A percentile compares a stretch with the other conserved stretches of the same genome.
Evolutionary conservation across 2,888 invertebrate species (phyloP).

Genomic region (Andrena fulva): DNA sequence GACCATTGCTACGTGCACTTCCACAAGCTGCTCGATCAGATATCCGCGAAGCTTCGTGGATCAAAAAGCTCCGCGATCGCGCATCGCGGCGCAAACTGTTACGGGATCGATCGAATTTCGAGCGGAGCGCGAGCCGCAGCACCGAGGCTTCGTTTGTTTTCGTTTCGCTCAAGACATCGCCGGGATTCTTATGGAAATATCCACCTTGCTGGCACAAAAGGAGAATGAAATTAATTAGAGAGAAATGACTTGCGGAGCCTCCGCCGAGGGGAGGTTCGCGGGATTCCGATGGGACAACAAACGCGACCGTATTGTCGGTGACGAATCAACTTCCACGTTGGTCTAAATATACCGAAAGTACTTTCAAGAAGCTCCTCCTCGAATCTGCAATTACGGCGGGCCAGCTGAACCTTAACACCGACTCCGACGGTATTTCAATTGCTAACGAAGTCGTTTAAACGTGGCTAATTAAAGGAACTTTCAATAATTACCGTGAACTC

Average conservation of each 20-base stretch:
- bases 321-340: conserved; percentile 12
- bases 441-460: conserved; percentile 54
- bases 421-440: conserved; percentile 56
- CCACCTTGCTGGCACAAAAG: too few species aligned
- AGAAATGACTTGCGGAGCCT: too few species aligned
- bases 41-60: neutral
- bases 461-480: conserved; percentile 56
- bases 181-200: too few species aligned
- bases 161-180: too few species aligned
- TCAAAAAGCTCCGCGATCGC: neutral
- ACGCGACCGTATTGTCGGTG: neutral
- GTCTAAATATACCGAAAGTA: conserved; percentile 42
- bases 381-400: conserved; percentile 36
- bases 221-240: too few species aligned
- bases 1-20: neutral
- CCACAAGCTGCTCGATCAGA: neutral
- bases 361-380: conserved; percentile 28
- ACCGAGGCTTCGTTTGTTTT: too few species aligned
- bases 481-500: conserved; percentile 35
- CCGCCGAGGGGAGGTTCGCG: too few species aligned
- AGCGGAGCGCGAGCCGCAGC: too few species aligned
- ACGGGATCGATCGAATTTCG: too few species aligned
- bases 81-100: neutral
- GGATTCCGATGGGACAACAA: neutral
- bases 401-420: conserved; percentile 32